Percentiles rank a stretch among this genome's conserved stretches.
These are phyloP conservation scores for Dexiosoma caninum DNA, from an alignment of 2,888 invertebrate genomes.

Conservation along the genomic window DNA sequence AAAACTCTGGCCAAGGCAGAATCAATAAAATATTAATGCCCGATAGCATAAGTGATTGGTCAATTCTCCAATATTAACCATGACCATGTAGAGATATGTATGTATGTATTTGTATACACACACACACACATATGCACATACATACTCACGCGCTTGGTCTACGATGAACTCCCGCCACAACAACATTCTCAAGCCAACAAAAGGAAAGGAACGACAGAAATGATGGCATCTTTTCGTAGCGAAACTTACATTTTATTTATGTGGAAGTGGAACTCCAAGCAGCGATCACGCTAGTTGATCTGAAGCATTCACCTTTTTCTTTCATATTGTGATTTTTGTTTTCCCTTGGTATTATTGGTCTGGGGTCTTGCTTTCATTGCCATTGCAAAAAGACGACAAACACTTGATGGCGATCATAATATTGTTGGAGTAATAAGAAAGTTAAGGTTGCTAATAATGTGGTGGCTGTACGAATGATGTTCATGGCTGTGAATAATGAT, in stretches of 20 bases:
- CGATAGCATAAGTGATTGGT: constrained; percentile 73
- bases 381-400: constrained; percentile 47
- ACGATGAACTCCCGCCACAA: constrained; percentile 48
- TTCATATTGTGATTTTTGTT: constrained; percentile 23
- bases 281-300: constrained; percentile 55
- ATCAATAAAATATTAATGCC: constrained; percentile 72
- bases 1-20: constrained; percentile 63
- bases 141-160: not conserved
- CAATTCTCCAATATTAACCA: constrained; percentile 65
- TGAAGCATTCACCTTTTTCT: constrained; percentile 49
- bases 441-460: constrained; percentile 39
- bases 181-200: not conserved
- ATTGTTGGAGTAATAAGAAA: constrained; percentile 36
- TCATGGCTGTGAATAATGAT: constrained; percentile 53
- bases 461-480: constrained; percentile 40
- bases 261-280: constrained; percentile 43
- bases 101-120: too few species aligned
- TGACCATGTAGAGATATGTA: constrained; percentile 37
- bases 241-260: constrained; percentile 35
- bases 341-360: not conserved
- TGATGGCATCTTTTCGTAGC: constrained; percentile 22
- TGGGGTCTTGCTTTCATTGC: constrained; percentile 20
- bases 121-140: not conserved
- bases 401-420: constrained; percentile 57
- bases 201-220: not conserved